Percentiles rank a stretch among this genome's conserved stretches.
Conservation (phyloP, 92 coral and sea anemone genomes). For the Zoanthus sansibaricus region DNA sequence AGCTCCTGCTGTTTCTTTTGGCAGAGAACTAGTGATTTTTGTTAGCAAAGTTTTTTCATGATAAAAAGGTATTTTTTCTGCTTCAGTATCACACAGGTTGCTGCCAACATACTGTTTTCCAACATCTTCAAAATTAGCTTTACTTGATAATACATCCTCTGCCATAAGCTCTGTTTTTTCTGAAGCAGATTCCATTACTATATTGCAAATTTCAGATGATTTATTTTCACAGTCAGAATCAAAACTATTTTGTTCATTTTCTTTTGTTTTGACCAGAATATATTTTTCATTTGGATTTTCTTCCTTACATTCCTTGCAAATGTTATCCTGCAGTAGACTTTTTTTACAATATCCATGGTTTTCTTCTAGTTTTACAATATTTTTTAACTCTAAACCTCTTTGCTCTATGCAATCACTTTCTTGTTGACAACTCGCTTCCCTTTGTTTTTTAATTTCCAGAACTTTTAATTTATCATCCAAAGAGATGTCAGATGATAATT, state of each 20-base stretch:
- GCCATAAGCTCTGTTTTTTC: neutral
- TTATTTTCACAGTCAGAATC: neutral
- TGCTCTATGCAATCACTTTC: neutral
- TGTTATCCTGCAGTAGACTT: neutral
- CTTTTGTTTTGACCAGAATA: constrained; percentile 2
- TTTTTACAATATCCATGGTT: neutral
- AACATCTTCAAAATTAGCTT: neutral
- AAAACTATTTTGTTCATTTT: neutral
- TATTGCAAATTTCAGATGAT: neutral
- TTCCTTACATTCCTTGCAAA: neutral
- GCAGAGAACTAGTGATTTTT: neutral
- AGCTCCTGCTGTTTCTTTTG: constrained; percentile 9
- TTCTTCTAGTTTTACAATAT: neutral
- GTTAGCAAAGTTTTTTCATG: neutral
- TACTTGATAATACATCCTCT: neutral
- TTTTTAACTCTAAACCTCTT: neutral
- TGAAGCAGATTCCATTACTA: constrained; percentile 11
- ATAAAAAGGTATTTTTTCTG: neutral
- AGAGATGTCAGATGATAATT: neutral
- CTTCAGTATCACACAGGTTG: neutral
- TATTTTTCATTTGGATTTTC: neutral
- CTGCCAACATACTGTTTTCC: constrained; percentile 8
- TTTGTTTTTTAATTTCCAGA: neutral
- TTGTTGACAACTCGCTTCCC: neutral
- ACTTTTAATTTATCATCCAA: neutral